Evolutionary conservation across 1,140 invertebrate species (phyloP).

Genomic region (Drosophila repletoides): DNA sequence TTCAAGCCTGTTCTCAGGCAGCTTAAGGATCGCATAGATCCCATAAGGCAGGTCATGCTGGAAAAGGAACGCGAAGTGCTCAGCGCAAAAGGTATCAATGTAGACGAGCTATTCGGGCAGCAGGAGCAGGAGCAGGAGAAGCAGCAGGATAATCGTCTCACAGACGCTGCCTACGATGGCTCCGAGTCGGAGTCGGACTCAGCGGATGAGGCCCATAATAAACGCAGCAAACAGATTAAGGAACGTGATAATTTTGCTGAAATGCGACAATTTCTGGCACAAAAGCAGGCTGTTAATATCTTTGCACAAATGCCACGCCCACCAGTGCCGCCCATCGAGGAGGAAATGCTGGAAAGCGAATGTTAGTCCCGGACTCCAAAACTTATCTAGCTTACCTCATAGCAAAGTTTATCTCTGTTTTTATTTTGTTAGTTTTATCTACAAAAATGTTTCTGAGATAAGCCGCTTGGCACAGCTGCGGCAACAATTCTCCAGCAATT

Average conservation of each 20-base stretch:
- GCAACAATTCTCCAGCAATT: constrained; percentile 3
- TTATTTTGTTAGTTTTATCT: constrained; percentile 28
- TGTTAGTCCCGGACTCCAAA: constrained; percentile 41
- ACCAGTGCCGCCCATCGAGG: constrained; percentile 30
- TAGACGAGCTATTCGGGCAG: constrained; percentile 66
- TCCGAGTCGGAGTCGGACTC: constrained; percentile 53
- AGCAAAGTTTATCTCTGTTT: constrained; percentile 12
- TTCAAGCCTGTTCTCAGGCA: constrained; percentile 78
- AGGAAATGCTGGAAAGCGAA: constrained; percentile 78
- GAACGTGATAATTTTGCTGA: constrained; percentile 81
- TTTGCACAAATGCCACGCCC: constrained; percentile 43
- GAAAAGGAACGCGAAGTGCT: constrained; percentile 77
- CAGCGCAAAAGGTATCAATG: constrained; percentile 75
- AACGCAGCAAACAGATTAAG: constrained; percentile 64
- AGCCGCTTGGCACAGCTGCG: constrained; percentile 17
- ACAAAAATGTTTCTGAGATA: constrained; percentile 41
- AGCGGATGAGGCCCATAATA: constrained; percentile 49
- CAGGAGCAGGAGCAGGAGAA: constrained; percentile 14
- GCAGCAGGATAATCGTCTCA: constrained; percentile 55
- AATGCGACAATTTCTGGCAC: constrained; percentile 78
- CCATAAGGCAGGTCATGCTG: constrained; percentile 75
- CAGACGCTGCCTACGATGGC: constrained; percentile 25
- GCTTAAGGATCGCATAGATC: constrained; percentile 79
- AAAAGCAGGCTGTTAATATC: constrained; percentile 74
- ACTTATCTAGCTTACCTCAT: neutral